Conservation (phyloP, 2,113 vertebrate species). For the Laticauda colubrina region DNA sequence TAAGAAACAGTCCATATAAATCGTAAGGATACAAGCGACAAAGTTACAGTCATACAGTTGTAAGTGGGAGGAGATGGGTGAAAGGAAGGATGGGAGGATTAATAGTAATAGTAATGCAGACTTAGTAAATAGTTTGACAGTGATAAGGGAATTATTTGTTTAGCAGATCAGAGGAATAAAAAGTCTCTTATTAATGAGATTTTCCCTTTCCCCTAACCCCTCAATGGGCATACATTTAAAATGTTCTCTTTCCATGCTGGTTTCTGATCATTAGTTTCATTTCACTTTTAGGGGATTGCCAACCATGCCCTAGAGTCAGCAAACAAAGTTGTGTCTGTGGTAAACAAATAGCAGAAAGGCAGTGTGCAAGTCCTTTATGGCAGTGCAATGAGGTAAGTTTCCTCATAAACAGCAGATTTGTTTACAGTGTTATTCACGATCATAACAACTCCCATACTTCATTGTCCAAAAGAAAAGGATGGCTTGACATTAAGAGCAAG, state of each 20-base stretch:
- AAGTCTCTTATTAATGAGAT: neutral
- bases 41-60: too few relatives aligned
- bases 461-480: neutral
- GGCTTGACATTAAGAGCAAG: neutral
- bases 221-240: neutral
- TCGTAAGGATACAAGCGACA: too few relatives aligned
- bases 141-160: too few relatives aligned
- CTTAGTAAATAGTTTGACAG: too few relatives aligned
- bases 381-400: conserved; percentile 80
- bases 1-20: too few relatives aligned
- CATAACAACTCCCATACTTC: neutral
- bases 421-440: neutral
- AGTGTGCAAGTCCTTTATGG: conserved; percentile 88
- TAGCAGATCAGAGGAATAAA: neutral
- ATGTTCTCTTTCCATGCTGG: neutral
- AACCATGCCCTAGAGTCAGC: conserved; percentile 88
- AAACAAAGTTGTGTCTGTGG: conserved; percentile 88
- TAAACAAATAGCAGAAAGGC: conserved; percentile 75
- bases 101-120: too few relatives aligned
- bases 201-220: neutral
- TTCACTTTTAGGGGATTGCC: conserved; percentile 76
- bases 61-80: too few relatives aligned
- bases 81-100: too few relatives aligned
- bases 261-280: neutral
- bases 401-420: neutral